Percentiles rank a stretch among this genome's conserved stretches.
Evolutionary conservation across 2,797 vertebrate species (phyloP).

Genomic region (Mus caroli): DNA sequence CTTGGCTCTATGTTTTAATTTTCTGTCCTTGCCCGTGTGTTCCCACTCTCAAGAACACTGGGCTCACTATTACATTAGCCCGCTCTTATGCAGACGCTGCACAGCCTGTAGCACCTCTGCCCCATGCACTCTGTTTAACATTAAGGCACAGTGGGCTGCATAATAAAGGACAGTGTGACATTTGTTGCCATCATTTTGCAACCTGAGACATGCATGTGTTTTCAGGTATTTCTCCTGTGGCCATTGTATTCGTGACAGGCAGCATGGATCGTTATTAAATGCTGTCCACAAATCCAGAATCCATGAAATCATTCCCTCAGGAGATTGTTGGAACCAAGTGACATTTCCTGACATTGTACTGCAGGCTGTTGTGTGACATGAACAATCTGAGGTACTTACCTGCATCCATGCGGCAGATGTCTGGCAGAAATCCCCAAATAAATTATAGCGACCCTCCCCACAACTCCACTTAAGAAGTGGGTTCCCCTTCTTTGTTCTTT

Average conservation of each 20-base stretch:
- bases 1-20: neutral
- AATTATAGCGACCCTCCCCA: neutral
- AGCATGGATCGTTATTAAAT: fast-evolving
- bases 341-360: neutral
- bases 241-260: neutral
- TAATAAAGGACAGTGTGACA: neutral
- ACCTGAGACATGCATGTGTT: neutral
- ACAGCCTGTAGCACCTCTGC: neutral
- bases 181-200: neutral
- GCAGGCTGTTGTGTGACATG: neutral
- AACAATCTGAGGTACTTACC: neutral
- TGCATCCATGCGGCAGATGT: neutral
- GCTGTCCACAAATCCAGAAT: neutral
- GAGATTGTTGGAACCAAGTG: neutral
- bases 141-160: neutral
- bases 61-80: no score
- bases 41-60: neutral
- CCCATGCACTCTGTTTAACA: neutral
- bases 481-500: neutral
- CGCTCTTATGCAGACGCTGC: neutral
- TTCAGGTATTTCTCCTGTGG: neutral
- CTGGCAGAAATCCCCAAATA: neutral
- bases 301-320: neutral
- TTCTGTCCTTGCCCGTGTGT: neutral
- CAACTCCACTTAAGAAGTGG: neutral